Conservation (phyloP, 2,888 invertebrate genomes). For the Sminthurides aquaticus region DNA sequence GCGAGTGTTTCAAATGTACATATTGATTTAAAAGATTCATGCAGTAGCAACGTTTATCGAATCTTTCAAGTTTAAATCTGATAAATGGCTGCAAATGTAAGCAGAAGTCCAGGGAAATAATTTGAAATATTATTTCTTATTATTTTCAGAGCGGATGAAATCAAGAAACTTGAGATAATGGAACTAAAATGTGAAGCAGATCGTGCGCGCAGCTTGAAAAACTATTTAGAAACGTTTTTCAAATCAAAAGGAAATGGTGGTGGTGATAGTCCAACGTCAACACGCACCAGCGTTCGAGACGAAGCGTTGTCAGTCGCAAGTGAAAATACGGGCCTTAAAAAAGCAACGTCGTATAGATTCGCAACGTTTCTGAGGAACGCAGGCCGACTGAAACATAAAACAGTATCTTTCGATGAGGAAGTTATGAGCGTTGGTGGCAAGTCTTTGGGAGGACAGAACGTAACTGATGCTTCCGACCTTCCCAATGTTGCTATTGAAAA, state of each 20-base stretch:
- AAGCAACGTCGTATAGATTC: slow-evolving; percentile 24
- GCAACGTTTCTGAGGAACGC: slow-evolving; percentile 29
- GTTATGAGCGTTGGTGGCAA: slow-evolving; percentile 2
- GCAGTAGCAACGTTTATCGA: no score
- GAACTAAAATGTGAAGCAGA: slow-evolving; percentile 38
- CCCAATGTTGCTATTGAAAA: slow-evolving; percentile 33
- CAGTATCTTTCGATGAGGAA: slow-evolving; percentile 39
- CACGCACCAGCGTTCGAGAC: slow-evolving; percentile 16
- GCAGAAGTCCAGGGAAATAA: not conserved
- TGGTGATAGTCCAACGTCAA: slow-evolving; percentile 18
- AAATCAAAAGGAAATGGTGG: slow-evolving; percentile 26
- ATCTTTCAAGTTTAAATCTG: no score
- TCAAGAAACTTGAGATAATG: slow-evolving; percentile 33
- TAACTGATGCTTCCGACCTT: slow-evolving; percentile 27
- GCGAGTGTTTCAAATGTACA: no score
- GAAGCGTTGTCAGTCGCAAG: slow-evolving; percentile 37
- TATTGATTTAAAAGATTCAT: no score
- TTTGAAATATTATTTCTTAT: no score
- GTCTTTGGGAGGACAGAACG: not conserved
- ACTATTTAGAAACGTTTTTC: slow-evolving; percentile 30
- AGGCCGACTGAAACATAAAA: slow-evolving; percentile 26
- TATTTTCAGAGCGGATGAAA: slow-evolving; percentile 19
- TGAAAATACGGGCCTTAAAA: slow-evolving; percentile 29
- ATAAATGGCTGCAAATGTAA: not conserved
- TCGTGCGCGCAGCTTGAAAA: slow-evolving; percentile 30